These are phyloP conservation scores for Lutraria lutraria DNA, from an alignment of 2,888 invertebrate species.

Conservation along the genomic window DNA sequence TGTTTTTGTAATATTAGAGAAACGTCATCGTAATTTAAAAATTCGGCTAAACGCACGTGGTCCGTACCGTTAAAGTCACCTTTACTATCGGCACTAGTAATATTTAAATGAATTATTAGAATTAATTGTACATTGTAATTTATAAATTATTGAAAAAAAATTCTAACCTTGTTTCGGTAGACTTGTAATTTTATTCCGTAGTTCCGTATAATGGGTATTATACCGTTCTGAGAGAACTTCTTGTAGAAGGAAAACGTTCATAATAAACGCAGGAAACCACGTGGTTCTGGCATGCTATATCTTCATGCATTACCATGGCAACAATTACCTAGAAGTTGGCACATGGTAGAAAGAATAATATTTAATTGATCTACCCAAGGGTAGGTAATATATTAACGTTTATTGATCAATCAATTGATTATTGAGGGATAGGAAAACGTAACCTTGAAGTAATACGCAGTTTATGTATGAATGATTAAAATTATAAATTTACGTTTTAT, in stretches of 20 bases:
- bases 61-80: background rate
- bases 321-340: slow-evolving; percentile 45
- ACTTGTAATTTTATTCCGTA: slow-evolving; percentile 61
- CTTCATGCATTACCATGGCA: slow-evolving; percentile 56
- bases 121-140: background rate
- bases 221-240: slow-evolving; percentile 54
- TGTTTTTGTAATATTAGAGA: background rate
- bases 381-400: background rate
- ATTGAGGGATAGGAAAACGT: background rate
- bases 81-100: background rate
- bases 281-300: slow-evolving; percentile 48
- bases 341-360: slow-evolving; percentile 38
- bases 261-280: slow-evolving; percentile 55
- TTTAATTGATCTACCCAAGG: slow-evolving; percentile 2
- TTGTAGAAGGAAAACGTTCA: slow-evolving; percentile 61
- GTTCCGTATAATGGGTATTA: slow-evolving; percentile 59
- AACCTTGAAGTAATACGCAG: too few relatives aligned
- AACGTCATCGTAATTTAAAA: background rate
- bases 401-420: background rate
- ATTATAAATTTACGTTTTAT: too few relatives aligned
- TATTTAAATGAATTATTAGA: background rate
- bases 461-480: too few relatives aligned
- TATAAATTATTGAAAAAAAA: background rate
- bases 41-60: background rate
- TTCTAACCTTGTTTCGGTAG: slow-evolving; percentile 55